These are phyloP conservation scores for Eupithecia inturbata DNA, from an alignment of 2,888 invertebrate species.

Conservation along the genomic window DNA sequence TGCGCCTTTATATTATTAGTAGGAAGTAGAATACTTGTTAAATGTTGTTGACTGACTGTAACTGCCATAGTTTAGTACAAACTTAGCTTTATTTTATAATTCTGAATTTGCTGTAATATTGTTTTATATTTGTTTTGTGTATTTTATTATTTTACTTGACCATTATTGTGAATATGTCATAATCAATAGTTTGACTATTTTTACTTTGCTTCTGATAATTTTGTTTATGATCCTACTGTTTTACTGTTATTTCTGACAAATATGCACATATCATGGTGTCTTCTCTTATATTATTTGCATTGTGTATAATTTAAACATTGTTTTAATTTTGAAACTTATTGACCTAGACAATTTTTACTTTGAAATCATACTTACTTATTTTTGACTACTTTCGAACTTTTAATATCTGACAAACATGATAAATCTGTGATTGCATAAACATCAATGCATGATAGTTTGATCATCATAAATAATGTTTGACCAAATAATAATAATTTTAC, in stretches of 20 bases:
- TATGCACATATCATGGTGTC: not conserved
- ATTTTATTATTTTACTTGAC: not conserved
- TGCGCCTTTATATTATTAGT: not conserved
- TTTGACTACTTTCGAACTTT: not conserved
- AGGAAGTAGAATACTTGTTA: not conserved
- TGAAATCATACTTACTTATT: not conserved
- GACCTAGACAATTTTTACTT: not conserved
- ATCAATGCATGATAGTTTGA: not conserved
- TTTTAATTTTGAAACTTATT: not conserved
- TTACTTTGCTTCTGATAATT: not conserved
- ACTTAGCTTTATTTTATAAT: not conserved
- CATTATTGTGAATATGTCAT: no score
- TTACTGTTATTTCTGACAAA: not conserved
- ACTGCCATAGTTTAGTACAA: not conserved
- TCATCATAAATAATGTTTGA: not conserved
- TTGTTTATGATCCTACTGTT: not conserved
- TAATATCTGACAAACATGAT: not conserved
- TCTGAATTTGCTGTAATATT: not conserved
- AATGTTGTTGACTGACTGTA: not conserved
- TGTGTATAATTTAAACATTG: not conserved
- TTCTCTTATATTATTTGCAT: not conserved
- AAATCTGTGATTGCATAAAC: no score
- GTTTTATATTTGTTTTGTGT: not conserved
- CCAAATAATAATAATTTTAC: not conserved
- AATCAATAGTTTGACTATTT: not conserved